Base-by-base conservation (phyloP, 2,888 invertebrate species). In the Copidosoma aretas region DNA sequence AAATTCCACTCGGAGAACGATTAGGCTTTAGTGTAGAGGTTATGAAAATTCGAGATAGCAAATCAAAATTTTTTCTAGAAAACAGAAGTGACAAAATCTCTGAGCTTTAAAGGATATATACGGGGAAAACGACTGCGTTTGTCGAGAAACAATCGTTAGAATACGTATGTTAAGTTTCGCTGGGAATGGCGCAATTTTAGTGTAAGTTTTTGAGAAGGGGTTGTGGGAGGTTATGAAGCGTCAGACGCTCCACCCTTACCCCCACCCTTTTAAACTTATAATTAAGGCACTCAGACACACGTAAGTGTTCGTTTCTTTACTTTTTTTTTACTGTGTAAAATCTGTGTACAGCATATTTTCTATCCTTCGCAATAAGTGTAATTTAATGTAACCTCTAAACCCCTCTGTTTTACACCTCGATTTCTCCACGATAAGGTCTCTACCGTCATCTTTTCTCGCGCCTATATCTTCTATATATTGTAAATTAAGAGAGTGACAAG, bases 111-210 rank as follows among this genome's bases (percentile, higher is more conserved):
- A 14, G 41, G 41, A 8, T 10, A 14, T 10, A 41, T 10, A 14
- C 41, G 41, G 8, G 17, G 17, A 51, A n/a, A n/a, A 12, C 17
- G 19, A 15, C 51, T 51, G 19, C 17, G 51, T 12, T 21, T 21
- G n/a, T 19, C 19, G 19, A 19, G 19, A 12, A 52, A 52, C 3
- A 52, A 52, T 68, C 68, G 60, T 58, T 67, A 60, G 59, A 60
- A 62, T 62, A 46, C 60, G 57, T 56, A 32, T 52, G 43, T 64
- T 68, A 71, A 46, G 67, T 25, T 65, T 69, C 72, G 70, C 72
- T 68, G 72, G 72, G 70, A 63, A 66, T 56, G 72, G 70, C 72
- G 72, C 72, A 72, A 72, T 72, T 68, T 68, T 46, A 46, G 69
- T 46, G 54, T 70, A 70, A 70, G 68, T 51, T 21, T 59, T 53